Evolutionary conservation across 2,113 vertebrate genomes (phyloP).

Genomic region (Perca fluviatilis): DNA sequence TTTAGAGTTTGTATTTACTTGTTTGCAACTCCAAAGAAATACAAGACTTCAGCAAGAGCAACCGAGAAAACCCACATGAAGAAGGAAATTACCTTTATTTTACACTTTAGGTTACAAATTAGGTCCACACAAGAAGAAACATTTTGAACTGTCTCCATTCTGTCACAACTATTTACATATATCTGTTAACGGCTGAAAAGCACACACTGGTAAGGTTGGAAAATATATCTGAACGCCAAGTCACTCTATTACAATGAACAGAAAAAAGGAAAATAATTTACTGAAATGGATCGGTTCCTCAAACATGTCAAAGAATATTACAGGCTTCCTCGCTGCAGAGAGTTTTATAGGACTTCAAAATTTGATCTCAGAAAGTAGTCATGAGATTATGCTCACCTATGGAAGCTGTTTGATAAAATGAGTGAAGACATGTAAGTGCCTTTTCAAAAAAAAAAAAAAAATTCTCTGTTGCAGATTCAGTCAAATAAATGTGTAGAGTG

Average conservation of each 20-base stretch:
- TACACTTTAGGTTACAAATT: too few species aligned
- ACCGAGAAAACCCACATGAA: not conserved
- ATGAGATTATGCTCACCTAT: not conserved
- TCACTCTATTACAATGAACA: not conserved
- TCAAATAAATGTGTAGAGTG: constrained; percentile 1
- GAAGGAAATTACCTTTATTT: not conserved
- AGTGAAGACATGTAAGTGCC: constrained; percentile 9
- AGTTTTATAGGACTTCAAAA: constrained; percentile 20
- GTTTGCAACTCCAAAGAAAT: constrained; percentile 38
- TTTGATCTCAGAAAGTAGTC: constrained; percentile 12
- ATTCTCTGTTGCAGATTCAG: constrained; percentile 1
- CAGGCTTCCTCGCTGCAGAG: not conserved
- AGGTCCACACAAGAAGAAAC: not conserved
- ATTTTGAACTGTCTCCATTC: not conserved
- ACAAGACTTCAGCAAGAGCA: not conserved
- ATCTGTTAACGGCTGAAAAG: not conserved
- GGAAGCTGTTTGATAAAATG: not conserved
- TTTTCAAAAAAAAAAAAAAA: too few species aligned
- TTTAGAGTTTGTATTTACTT: constrained; percentile 41
- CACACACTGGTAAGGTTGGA: not conserved
- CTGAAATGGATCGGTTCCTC: not conserved
- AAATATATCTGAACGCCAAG: not conserved
- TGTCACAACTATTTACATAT: not conserved
- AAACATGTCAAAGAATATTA: constrained; percentile 26
- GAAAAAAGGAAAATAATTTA: constrained; percentile 1